Conservation (phyloP, 2,797 vertebrate species). For the Gila robusta region DNA sequence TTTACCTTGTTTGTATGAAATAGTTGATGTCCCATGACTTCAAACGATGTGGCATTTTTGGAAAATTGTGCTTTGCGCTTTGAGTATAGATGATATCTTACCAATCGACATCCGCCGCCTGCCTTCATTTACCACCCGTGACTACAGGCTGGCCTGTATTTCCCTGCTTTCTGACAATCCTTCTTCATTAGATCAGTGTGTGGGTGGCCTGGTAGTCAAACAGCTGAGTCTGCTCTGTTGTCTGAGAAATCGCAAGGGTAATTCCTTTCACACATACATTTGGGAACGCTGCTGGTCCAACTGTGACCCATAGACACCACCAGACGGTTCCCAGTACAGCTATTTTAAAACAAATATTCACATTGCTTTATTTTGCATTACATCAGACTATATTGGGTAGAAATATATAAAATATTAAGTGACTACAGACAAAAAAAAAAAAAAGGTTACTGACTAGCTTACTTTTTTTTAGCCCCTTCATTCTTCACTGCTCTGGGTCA, state of each 20-base stretch:
- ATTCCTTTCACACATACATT: conserved; percentile 50
- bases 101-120: conserved; percentile 51
- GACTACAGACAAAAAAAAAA: neutral
- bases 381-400: neutral
- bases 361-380: neutral
- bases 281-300: neutral
- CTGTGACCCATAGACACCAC: conserved; percentile 1
- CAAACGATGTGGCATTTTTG: conserved; percentile 57
- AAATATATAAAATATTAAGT: neutral
- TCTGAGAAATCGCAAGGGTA: conserved; percentile 35
- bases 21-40: conserved; percentile 59
- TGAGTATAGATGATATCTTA: conserved; percentile 56
- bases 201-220: conserved; percentile 60
- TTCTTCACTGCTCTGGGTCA: neutral
- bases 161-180: conserved; percentile 27
- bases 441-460: neutral
- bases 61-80: conserved; percentile 57
- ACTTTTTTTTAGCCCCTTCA: neutral
- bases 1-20: conserved; percentile 59
- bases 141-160: conserved; percentile 24
- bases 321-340: neutral
- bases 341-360: conserved; percentile 13
- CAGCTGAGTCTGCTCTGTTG: conserved; percentile 46
- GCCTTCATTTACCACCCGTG: conserved; percentile 51
- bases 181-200: conserved; percentile 44